Base-by-base conservation (phyloP, 1,140 invertebrate species). In the Formica selysi region DNA sequence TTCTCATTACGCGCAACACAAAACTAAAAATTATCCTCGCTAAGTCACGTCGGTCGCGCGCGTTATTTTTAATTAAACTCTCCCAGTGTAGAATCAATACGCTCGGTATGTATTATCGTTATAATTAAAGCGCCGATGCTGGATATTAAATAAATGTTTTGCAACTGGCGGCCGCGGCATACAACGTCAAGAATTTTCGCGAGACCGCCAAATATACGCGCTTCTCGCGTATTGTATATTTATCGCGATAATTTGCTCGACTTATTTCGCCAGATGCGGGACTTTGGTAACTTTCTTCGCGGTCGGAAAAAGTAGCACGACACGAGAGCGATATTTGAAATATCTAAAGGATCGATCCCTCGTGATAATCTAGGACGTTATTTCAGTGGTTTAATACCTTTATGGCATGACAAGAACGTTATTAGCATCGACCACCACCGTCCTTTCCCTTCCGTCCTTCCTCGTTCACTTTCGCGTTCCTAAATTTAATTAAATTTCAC, bases 401-500 rank as follows among this genome's bases (percentile, higher is more conserved):
- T 91, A 93, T 93, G 88, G 90, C 90, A 89, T 67, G 88, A 92
- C 88, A 91, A 89, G 86, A 93, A 93, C 93, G 90, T 95, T 94
- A 94, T 94, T 94, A 94, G 92, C 91, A 94, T 92, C 92, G 93
- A 93, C 88, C 92, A 91, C 91, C 91, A 86, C 64, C 91, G 87
- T 90, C 88, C 90, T 92, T 87, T 91, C 84, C 89, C 89, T 86
- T 81, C 76, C 88, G 84, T 87, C 88, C 89, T 89, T 91, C 88
- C 92, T 92, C 92, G 93, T 94, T 94, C 93, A 92, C 93, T 94
- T 93, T 94, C 92, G 92, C 91, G 91, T 94, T 94, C 94, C 94
- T 94, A 94, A 94, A 95, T 95, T 95, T 95, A 95, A 95, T 95
- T 95, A 95, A 95, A 95, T 94, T 95, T 95, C 94, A 95, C 93